A percentile compares a stretch with the other conserved stretches of the same genome.
phyloP scores from a whole-genome alignment of 92 coral and sea anemone species.

The Porites rus region DNA sequence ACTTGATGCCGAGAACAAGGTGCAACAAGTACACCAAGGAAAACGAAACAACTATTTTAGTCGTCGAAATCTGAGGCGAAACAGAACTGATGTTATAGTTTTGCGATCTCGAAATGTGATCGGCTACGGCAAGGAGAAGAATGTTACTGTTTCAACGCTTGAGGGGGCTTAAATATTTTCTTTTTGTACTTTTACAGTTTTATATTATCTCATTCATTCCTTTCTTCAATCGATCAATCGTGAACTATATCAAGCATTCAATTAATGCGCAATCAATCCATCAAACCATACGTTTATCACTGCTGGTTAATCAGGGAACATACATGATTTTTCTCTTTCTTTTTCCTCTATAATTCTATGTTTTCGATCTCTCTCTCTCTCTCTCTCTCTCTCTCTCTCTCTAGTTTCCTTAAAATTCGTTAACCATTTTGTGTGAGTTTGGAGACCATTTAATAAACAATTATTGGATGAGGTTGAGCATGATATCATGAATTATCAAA shows the following conservation, averaged over 20 bases:
- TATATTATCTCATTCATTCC: too few species aligned
- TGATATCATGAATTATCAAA: too few species aligned
- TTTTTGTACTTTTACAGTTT: neutral
- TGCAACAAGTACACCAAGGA: neutral
- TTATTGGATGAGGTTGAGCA: too few species aligned
- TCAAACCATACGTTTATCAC: neutral
- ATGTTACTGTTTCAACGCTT: slow-evolving; percentile 7
- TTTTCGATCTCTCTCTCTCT: too few species aligned
- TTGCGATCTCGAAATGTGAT: slow-evolving; percentile 23
- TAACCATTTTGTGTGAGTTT: too few species aligned
- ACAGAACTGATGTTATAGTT: slow-evolving; percentile 11
- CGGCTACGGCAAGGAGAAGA: slow-evolving; percentile 20
- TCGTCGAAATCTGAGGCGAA: slow-evolving; percentile 9
- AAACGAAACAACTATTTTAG: neutral
- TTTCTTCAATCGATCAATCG: neutral
- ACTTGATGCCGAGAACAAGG: neutral
- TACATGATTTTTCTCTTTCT: too few species aligned
- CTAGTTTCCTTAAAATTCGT: too few species aligned
- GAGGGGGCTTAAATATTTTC: neutral
- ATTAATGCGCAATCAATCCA: neutral
- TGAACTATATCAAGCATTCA: neutral
- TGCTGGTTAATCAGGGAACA: neutral
- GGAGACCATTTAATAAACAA: too few species aligned
- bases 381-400: too few species aligned
- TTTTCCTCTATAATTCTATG: too few species aligned